Percentiles rank a stretch among this genome's conserved stretches.
Evolutionary conservation across 2,797 vertebrate species (phyloP).

Genomic region (Glyptemys insculpta): DNA sequence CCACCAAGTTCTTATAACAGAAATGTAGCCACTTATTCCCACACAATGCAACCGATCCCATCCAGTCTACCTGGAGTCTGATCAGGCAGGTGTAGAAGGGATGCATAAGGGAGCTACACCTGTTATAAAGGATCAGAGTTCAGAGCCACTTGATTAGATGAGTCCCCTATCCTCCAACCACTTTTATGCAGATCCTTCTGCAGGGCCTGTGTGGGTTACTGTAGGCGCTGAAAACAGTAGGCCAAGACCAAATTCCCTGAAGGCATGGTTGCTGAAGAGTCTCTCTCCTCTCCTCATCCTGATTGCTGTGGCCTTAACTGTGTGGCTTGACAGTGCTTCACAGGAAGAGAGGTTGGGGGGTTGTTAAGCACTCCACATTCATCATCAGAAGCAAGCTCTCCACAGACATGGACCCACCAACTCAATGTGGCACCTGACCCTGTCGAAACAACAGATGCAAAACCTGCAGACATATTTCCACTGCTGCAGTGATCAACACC

Average conservation of each 20-base stretch:
- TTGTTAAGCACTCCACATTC: background rate
- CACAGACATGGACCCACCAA: background rate
- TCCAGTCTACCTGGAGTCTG: background rate
- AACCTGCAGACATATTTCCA: background rate
- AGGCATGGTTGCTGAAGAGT: background rate
- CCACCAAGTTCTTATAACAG: background rate
- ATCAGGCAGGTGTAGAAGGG: background rate
- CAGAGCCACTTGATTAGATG: background rate
- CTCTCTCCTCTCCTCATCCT: background rate
- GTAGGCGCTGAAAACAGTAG: background rate
- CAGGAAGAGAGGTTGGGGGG: background rate
- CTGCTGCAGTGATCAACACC: background rate
- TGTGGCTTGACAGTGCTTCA: conserved; percentile 49
- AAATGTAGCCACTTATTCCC: background rate
- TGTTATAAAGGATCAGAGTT: background rate
- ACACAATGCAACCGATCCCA: background rate
- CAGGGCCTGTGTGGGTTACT: background rate
- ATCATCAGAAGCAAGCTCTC: background rate
- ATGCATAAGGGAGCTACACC: background rate
- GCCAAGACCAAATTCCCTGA: background rate
- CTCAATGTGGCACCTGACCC: background rate
- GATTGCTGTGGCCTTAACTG: background rate
- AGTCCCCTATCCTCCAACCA: background rate
- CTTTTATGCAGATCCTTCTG: background rate
- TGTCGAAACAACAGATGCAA: background rate